phyloP scores from a whole-genome alignment of 2,113 vertebrate genomes.

The Gymnogyps californianus region DNA sequence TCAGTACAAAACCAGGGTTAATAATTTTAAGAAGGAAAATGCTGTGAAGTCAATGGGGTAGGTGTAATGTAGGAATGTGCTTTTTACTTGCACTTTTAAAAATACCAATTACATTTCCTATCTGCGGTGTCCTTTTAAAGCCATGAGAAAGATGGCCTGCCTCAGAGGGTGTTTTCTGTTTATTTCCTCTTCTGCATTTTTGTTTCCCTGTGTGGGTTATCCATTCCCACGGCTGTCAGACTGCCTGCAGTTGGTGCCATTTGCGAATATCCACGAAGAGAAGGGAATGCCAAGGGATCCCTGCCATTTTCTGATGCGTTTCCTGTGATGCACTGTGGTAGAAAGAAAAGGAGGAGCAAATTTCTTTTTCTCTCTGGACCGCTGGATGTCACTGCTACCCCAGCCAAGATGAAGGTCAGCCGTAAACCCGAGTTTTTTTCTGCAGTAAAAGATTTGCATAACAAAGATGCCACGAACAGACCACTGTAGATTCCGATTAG shows the following conservation, averaged over 20 bases:
- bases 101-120: not conserved
- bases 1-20: not conserved
- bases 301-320: not conserved
- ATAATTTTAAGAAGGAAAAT: not conserved
- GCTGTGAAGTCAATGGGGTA: not conserved
- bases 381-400: slow-evolving; percentile 44
- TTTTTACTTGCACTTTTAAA: not conserved
- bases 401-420: not conserved
- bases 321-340: not conserved
- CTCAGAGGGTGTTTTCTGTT: not conserved
- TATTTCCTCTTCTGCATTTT: not conserved
- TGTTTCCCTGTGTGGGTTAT: not conserved
- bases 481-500: not conserved
- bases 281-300: not conserved
- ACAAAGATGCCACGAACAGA: not conserved
- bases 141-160: not conserved
- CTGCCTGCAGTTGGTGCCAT: not conserved
- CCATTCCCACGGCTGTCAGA: not conserved
- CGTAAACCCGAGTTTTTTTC: not conserved
- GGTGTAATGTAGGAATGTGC: not conserved
- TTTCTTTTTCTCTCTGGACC: not conserved
- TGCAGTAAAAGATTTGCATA: not conserved
- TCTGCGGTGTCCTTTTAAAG: not conserved
- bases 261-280: not conserved
- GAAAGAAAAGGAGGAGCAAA: not conserved